Evolutionary conservation across 2,797 vertebrate genomes (phyloP), one percentile per base, ranked within the genome.

Genomic region (Craterocephalus amniculus): DNA sequence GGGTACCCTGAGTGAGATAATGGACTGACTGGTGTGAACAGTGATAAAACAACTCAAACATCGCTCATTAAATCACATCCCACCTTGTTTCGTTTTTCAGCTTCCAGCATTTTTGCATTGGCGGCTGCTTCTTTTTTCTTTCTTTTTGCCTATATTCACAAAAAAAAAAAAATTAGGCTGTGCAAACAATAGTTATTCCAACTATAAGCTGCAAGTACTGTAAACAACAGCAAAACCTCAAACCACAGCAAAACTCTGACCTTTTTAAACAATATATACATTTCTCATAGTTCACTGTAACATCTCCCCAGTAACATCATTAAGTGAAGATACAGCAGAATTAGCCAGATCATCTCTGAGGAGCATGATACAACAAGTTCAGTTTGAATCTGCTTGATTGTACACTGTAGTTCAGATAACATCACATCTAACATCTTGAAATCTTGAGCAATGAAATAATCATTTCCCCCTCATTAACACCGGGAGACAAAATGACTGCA

Each of bases 41-140:
- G 43, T 40, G 60, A 43, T 69, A 45, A 69, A 76, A 34, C 49
- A 59, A 58, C 8, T 26, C 20, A 72, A 51, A 51, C 14, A 45
- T 38, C 13, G 13, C 40, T 72, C 20, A 59, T 58, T 61, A 56
- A 31, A 87, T 83, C 72, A 92, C 65, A 72, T 93, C 94, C 95
- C 91, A 98, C 97, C 96, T 99, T 96, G 92, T 94, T 96, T 91
- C 96, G 94, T 93, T 97, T 99, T 91, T 98, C 97, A 31, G 97
- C 95, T 89, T 99, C 97, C 91, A 98, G 71, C 93, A 99, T 96
- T 95, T 96, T 98, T 85, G 97, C 96, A 93, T 97, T 99, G 85
- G 95, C 96, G 57, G 96, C 96, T 89, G 97, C 96, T 91, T 98
- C 96, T 87, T 96, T 99, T 94, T 95, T 99, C 92, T 93, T 97